phyloP scores from a whole-genome alignment of 1,140 invertebrate genomes.

The Luehdorfia chinensis region DNA sequence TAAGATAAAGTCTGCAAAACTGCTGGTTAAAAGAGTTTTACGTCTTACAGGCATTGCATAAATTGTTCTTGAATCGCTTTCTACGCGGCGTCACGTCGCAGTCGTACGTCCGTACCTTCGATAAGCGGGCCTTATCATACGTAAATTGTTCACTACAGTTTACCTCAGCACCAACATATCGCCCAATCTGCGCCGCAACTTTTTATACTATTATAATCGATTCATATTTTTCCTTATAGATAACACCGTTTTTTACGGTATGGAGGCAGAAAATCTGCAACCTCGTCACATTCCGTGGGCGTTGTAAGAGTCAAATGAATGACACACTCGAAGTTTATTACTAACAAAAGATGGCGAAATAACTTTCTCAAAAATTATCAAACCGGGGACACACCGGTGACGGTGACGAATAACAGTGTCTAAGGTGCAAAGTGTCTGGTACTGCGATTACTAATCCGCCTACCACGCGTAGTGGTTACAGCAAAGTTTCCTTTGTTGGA shows the following conservation, averaged over 20 bases:
- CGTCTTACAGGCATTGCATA: too few species aligned
- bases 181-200: neutral
- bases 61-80: constrained; percentile 65
- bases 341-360: neutral
- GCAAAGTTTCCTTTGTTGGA: too few species aligned
- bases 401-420: too few species aligned
- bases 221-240: neutral
- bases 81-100: constrained; percentile 53
- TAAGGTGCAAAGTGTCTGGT: too few species aligned
- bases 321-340: neutral
- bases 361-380: neutral
- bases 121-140: constrained; percentile 64
- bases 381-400: too few species aligned
- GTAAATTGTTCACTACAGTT: constrained; percentile 40
- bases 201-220: neutral
- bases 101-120: constrained; percentile 40
- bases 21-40: too few species aligned
- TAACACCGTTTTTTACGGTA: neutral
- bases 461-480: too few species aligned
- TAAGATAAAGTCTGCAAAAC: too few species aligned
- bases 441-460: too few species aligned
- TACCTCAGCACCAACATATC: neutral
- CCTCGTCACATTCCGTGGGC: neutral
- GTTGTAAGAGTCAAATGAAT: neutral
- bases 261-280: neutral